These are phyloP conservation scores for Dreissena polymorpha DNA, from an alignment of 1,140 invertebrate species.

Conservation along the genomic window DNA sequence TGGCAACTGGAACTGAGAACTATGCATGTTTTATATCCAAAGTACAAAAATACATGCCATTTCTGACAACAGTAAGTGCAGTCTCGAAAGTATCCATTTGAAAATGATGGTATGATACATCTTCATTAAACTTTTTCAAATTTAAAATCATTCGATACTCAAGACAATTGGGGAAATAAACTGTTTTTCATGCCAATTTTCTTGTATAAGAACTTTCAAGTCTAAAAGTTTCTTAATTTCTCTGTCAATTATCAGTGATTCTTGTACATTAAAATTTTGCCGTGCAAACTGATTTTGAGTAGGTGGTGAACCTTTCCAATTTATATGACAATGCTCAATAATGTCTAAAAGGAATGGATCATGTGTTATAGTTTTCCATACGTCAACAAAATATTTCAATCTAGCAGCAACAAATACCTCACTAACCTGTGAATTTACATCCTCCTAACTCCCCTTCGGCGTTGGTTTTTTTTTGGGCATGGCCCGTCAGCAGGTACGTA, in stretches of 20 bases:
- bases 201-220: slow-evolving; percentile 31
- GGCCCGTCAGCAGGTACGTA: neutral
- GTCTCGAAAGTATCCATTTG: slow-evolving; percentile 26
- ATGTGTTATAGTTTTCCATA: neutral
- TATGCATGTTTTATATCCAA: slow-evolving; percentile 25
- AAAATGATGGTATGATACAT: slow-evolving; percentile 22
- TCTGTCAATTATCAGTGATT: slow-evolving; percentile 11
- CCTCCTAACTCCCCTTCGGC: slow-evolving; percentile 11
- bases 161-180: slow-evolving; percentile 27
- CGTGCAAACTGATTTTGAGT: neutral
- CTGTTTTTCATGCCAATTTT: slow-evolving; percentile 1
- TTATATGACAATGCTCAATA: neutral
- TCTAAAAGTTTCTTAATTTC: slow-evolving; percentile 20
- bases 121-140: slow-evolving; percentile 23
- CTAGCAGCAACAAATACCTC: slow-evolving; percentile 21
- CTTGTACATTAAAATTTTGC: slow-evolving; percentile 9
- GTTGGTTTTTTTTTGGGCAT: slow-evolving; percentile 7
- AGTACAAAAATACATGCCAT: neutral
- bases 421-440: slow-evolving; percentile 30
- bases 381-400: neutral
- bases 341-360: slow-evolving; percentile 7
- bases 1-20: slow-evolving; percentile 5
- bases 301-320: neutral
- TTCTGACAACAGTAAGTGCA: slow-evolving; percentile 15
- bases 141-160: slow-evolving; percentile 21